Base-by-base conservation (phyloP, 92 coral and sea anemone genomes). In the Micromussa lordhowensis region DNA sequence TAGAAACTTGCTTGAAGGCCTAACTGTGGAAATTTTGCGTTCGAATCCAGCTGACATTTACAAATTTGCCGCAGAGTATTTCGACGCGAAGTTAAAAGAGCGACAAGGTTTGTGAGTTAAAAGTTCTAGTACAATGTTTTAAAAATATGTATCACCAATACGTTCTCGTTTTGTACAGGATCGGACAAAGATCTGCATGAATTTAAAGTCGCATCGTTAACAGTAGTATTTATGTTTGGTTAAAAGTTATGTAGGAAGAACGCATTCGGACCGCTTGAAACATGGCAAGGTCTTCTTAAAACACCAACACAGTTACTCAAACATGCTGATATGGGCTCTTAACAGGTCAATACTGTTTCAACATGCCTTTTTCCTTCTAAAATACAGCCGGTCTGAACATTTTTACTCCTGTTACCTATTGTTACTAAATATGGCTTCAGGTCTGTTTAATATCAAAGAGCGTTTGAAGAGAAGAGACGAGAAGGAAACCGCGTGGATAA, bases 31-130 rank as follows among this genome's bases (percentile, higher is more conserved):
- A 86, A 90, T 97, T n/a, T 89, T 97, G 77, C 96, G 97, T 32
- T 95, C 82, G 55, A 94, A 93, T 76, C 99, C 99, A 35, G 80
- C 69, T 13, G 90, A 97, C 81, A 94, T 96, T 26, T 91, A 93
- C 82, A 92, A 61, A 34, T 97, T 97, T 94, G 98, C 98, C 1
- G 98, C 99, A 3, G 94, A 97, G 69, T 94, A 95, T 80, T 96
- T 95, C 87, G 88, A 92, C 79, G 85, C 91, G 55, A 92, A 94
- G 81, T 88, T 94, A 36, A 88, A 84, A 16, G 94, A 93, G 11
- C 93, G 99, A 28, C 91, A 97, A 96, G 94, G 99, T 97, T 87
- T 58, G 81, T 29, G 29, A 26, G 22, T 14, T 83, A 83, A 58
- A 38, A 26, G 28, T 28, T 22, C 18, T 28, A 40, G 12, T 44